Evolutionary conservation across 2,888 invertebrate genomes (phyloP).

Genomic region (Stegophylla sp.): DNA sequence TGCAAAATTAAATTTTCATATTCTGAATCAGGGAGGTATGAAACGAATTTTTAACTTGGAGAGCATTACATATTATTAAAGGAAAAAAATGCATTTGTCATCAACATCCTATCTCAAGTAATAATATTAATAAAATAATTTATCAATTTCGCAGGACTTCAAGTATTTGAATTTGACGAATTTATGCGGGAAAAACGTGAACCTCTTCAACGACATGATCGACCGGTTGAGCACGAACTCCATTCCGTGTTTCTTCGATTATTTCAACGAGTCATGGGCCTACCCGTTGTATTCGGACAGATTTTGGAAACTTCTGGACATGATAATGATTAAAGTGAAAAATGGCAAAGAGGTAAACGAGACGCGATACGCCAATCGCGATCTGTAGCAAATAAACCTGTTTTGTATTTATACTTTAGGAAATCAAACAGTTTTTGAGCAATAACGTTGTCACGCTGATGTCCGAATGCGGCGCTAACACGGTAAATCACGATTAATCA

Average conservation of each 20-base stretch:
- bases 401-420: background rate
- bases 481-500: too few species aligned
- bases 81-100: too few species aligned
- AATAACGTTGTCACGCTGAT: background rate
- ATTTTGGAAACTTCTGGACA: constrained; percentile 64
- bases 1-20: too few species aligned
- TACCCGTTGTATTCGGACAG: constrained; percentile 72
- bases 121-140: too few species aligned
- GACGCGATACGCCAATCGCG: background rate
- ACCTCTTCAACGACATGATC: constrained; percentile 73
- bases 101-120: too few species aligned
- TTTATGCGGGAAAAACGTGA: constrained; percentile 78
- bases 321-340: background rate
- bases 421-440: background rate
- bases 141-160: too few species aligned
- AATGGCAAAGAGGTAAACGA: background rate
- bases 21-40: too few species aligned
- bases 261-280: constrained; percentile 74
- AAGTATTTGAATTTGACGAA: constrained; percentile 69
- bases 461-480: background rate
- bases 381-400: background rate
- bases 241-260: constrained; percentile 73
- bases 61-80: too few species aligned
- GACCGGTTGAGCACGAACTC: constrained; percentile 70
- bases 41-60: too few species aligned